A percentile compares a stretch with the other conserved stretches of the same genome.
Conservation (phyloP, 92 coral and sea anemone species). For the Parazoanthus swiftii region DNA sequence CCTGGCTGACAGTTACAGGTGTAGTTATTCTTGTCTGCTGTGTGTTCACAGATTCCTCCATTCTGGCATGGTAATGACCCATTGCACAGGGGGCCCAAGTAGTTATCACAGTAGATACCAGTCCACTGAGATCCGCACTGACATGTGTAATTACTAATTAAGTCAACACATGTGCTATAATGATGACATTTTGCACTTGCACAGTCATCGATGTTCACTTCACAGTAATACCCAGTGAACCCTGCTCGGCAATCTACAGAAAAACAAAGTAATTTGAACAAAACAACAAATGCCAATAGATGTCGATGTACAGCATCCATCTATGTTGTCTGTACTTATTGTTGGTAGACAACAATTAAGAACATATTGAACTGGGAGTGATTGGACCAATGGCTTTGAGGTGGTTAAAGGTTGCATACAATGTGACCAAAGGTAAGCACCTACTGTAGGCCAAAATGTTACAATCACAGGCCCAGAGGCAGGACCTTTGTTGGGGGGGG, state of each 20-base stretch:
- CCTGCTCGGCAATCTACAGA: slow-evolving; percentile 73
- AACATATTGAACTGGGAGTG: too few species aligned
- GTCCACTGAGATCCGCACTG: slow-evolving; percentile 84
- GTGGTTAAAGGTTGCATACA: too few species aligned
- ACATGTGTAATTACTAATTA: slow-evolving; percentile 75
- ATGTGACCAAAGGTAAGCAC: too few species aligned
- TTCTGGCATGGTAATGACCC: slow-evolving; percentile 62
- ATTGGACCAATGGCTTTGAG: too few species aligned
- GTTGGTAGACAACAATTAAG: too few species aligned
- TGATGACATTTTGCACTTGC: slow-evolving; percentile 59
- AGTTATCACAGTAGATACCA: slow-evolving; percentile 68
- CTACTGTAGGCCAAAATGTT: too few species aligned
- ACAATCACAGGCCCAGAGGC: too few species aligned
- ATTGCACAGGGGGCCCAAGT: slow-evolving; percentile 70
- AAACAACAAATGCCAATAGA: too few species aligned
- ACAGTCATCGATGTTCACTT: slow-evolving; percentile 83
- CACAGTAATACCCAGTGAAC: slow-evolving; percentile 91
- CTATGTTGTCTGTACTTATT: too few species aligned
- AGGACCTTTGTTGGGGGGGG: too few species aligned
- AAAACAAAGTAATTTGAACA: too few species aligned
- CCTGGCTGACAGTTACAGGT: slow-evolving; percentile 78
- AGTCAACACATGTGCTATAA: slow-evolving; percentile 78
- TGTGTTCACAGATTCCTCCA: slow-evolving; percentile 73
- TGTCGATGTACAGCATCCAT: too few species aligned
- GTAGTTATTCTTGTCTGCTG: slow-evolving; percentile 77